Conservation (phyloP, 2,113 vertebrate genomes). For the Chaetura pelagica region DNA sequence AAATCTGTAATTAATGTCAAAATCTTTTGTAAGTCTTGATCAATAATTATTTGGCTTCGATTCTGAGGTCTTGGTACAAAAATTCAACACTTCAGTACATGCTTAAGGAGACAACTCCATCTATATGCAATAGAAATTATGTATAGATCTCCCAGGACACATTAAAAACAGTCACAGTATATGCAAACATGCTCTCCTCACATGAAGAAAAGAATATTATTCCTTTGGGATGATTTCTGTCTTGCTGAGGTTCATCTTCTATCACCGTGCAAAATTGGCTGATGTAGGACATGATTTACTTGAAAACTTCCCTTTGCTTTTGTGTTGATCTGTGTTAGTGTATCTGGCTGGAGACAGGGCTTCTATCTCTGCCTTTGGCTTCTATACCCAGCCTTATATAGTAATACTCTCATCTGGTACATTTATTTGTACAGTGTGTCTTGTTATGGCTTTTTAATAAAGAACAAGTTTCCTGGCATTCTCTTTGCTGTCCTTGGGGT, state of each 20-base stretch:
- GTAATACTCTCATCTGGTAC: conserved; percentile 24
- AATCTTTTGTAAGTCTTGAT: background rate
- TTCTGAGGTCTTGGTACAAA: background rate
- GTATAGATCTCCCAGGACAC: background rate
- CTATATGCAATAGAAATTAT: background rate
- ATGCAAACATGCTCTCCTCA: background rate
- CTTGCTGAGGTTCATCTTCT: background rate
- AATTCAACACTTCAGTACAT: background rate
- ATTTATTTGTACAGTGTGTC: conserved; percentile 22
- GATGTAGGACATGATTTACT: background rate
- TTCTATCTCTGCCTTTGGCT: conserved; percentile 16
- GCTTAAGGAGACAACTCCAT: background rate
- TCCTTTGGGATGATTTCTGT: background rate
- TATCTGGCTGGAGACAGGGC: background rate
- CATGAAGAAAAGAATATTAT: background rate
- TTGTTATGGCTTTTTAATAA: conserved; percentile 29
- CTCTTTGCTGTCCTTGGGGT: background rate
- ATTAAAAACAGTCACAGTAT: background rate
- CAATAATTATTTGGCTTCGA: background rate
- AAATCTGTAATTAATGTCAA: background rate
- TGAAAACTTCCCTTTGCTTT: background rate
- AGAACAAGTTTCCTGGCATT: conserved; percentile 39
- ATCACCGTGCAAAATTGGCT: background rate
- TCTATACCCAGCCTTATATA: conserved; percentile 18
- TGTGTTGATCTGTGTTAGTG: background rate